Conservation (phyloP, 1,140 invertebrate species). For the Eulimnadia texana region DNA sequence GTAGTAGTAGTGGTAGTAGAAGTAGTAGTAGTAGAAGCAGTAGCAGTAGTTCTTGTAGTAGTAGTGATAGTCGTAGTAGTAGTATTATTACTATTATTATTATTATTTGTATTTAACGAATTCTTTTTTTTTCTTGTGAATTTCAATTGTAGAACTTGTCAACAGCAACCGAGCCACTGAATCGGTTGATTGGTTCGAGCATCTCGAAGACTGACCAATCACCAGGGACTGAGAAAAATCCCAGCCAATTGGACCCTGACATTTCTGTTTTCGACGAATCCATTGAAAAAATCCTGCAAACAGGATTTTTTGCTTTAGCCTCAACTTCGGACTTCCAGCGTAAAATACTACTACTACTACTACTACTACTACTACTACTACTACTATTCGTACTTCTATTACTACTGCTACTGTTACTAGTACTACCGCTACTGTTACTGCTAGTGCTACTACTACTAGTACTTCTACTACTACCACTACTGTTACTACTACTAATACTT, state of each 20-base stretch:
- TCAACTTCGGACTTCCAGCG: neutral
- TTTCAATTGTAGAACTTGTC: constrained; percentile 2
- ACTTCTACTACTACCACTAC: neutral
- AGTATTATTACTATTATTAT: neutral
- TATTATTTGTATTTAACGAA: neutral
- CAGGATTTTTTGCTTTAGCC: constrained; percentile 1
- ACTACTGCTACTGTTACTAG: neutral
- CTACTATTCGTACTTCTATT: neutral
- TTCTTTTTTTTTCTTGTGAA: neutral
- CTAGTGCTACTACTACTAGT: neutral
- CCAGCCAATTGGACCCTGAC: neutral
- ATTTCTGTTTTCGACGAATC: neutral
- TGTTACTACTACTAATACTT: neutral
- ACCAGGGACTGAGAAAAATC: neutral
- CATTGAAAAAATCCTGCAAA: constrained; percentile 1
- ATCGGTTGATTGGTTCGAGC: neutral
- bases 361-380: neutral
- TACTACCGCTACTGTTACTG: neutral
- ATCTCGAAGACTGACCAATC: neutral
- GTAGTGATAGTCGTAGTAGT: too few species aligned
- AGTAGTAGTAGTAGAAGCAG: too few species aligned
- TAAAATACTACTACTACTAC: neutral
- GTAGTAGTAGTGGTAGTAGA: too few species aligned
- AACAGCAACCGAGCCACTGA: neutral
- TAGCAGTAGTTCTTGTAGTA: too few species aligned